Percentiles rank a stretch among this genome's conserved stretches.
phyloP scores from a whole-genome alignment of 2,888 invertebrate species.

The Drosophila siamana region DNA sequence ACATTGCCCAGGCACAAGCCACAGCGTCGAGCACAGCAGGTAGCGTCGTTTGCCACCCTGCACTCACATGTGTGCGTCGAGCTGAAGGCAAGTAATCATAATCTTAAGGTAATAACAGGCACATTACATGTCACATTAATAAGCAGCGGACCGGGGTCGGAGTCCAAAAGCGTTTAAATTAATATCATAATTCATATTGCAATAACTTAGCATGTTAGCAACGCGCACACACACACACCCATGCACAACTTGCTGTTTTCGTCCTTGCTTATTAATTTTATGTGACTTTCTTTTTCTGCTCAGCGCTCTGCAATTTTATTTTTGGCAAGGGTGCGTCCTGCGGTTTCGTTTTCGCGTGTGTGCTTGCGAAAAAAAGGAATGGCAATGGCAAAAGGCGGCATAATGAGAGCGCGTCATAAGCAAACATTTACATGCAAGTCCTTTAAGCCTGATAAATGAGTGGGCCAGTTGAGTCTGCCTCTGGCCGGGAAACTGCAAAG shows the following conservation, averaged over 20 bases:
- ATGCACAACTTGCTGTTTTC: constrained; percentile 15
- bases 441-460: constrained; percentile 82
- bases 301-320: constrained; percentile 9
- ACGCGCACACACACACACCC: constrained; percentile 31
- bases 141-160: constrained; percentile 57
- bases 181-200: constrained; percentile 83
- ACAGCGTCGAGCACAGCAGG: constrained; percentile 56
- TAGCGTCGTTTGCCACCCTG: constrained; percentile 7
- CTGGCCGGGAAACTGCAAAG: not conserved
- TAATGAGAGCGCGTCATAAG: constrained; percentile 57
- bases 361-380: constrained; percentile 52
- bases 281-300: constrained; percentile 64
- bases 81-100: constrained; percentile 73
- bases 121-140: constrained; percentile 83
- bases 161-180: constrained; percentile 71
- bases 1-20: constrained; percentile 72
- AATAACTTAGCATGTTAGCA: constrained; percentile 81
- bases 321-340: constrained; percentile 49
- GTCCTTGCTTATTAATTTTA: constrained; percentile 77
- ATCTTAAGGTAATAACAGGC: constrained; percentile 79
- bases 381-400: constrained; percentile 24
- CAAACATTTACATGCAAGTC: constrained; percentile 70
- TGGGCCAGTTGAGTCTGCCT: constrained; percentile 41
- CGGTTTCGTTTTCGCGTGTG: constrained; percentile 33
- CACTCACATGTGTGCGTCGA: constrained; percentile 38